A percentile compares a stretch with the other conserved stretches of the same genome.
These are phyloP conservation scores for Leuctra nigra DNA, from an alignment of 2,888 invertebrate genomes.

Conservation along the genomic window DNA sequence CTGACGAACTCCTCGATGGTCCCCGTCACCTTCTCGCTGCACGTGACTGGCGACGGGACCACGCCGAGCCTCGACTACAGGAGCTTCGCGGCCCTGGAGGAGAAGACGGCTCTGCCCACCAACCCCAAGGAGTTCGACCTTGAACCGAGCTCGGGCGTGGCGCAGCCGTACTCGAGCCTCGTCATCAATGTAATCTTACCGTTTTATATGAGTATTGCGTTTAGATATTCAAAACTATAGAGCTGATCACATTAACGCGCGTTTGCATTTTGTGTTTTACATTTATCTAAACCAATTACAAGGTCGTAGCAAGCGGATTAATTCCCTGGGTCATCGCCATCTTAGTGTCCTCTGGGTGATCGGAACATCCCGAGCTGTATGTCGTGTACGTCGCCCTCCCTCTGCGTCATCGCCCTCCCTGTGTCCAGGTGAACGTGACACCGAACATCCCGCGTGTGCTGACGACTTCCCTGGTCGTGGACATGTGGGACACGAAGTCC, in stretches of 20 bases:
- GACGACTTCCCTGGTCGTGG: constrained; percentile 45
- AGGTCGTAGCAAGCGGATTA: no score
- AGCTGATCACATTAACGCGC: no score
- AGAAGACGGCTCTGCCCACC: constrained; percentile 42
- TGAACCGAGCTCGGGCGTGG: constrained; percentile 43
- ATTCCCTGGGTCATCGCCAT: no score
- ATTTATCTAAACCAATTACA: no score
- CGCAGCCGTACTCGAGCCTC: constrained; percentile 46
- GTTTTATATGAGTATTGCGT: no score
- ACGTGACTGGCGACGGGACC: constrained; percentile 49
- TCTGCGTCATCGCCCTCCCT: no score
- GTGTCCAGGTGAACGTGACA: constrained; percentile 47
- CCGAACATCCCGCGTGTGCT: constrained; percentile 47
- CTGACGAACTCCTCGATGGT: constrained; percentile 51
- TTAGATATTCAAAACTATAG: no score
- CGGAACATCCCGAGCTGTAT: no score
- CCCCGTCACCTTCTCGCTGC: constrained; percentile 46
- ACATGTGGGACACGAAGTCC: constrained; percentile 51
- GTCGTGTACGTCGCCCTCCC: no score
- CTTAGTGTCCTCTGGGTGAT: no score
- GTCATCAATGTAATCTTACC: no score
- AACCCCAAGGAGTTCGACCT: constrained; percentile 51
- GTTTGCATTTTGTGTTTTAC: no score
- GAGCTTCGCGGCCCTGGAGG: constrained; percentile 42
- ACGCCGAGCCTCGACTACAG: constrained; percentile 45